Evolutionary conservation across 2,888 invertebrate species (phyloP).

Genomic region (Trissoscelio sp.): DNA sequence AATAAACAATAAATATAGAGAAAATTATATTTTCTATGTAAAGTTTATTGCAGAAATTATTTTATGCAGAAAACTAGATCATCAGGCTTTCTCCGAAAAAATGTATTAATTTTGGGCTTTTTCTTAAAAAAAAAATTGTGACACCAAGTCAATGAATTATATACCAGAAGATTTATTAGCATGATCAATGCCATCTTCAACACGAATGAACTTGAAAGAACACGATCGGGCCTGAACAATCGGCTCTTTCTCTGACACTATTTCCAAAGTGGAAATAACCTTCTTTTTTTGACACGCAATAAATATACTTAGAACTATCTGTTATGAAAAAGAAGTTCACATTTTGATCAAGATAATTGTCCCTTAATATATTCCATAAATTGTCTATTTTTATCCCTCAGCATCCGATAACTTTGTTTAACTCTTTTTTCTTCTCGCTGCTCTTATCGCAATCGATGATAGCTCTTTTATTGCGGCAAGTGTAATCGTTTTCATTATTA

Average conservation of each 20-base stretch:
- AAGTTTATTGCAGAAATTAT: no score
- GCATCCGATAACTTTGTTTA: neutral
- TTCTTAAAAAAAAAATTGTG: no score
- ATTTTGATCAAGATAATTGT: no score
- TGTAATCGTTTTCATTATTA: slow-evolving; percentile 46
- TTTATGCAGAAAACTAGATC: neutral
- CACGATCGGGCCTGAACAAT: slow-evolving; percentile 1
- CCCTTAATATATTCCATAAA: neutral
- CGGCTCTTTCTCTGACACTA: neutral
- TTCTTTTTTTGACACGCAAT: neutral
- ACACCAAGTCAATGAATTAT: neutral
- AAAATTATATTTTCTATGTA: no score
- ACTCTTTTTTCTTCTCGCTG: slow-evolving; percentile 2
- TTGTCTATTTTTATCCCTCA: neutral
- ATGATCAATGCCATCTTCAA: neutral
- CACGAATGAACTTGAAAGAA: slow-evolving; percentile 7
- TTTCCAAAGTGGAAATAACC: neutral
- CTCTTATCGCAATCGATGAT: slow-evolving; percentile 47
- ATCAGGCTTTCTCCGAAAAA: no score
- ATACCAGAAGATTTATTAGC: neutral
- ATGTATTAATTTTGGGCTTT: no score
- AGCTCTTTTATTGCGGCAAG: slow-evolving; percentile 46
- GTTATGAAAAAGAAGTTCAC: no score
- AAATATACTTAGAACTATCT: neutral
- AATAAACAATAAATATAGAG: no score